A percentile compares a stretch with the other conserved stretches of the same genome.
phyloP scores from a whole-genome alignment of 2,113 vertebrate species.

The Sylvietta virens region DNA sequence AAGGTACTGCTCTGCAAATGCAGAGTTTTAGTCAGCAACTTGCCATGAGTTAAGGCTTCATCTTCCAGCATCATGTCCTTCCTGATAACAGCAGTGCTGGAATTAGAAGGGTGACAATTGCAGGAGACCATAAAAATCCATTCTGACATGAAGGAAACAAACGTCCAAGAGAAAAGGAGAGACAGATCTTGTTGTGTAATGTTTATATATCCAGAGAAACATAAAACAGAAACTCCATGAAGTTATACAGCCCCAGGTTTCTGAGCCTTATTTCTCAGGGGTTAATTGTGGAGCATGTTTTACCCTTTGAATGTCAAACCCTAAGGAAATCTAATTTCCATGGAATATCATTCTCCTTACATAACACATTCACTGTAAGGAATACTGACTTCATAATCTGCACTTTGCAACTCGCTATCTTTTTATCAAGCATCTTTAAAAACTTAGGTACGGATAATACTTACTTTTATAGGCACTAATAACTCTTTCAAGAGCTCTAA shows the following conservation, averaged over 20 bases:
- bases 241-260: background rate
- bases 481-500: background rate
- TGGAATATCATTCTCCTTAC: background rate
- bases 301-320: background rate
- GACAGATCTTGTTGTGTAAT: background rate
- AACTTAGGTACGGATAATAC: background rate
- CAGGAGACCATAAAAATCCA: background rate
- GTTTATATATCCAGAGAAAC: background rate
- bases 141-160: background rate
- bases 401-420: background rate
- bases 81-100: rapidly evolving
- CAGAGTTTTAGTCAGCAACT: background rate
- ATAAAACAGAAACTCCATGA: background rate
- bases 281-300: background rate
- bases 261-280: background rate
- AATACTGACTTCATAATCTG: background rate
- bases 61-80: background rate
- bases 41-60: background rate
- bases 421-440: background rate
- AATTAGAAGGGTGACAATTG: background rate
- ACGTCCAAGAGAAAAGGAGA: background rate
- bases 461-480: background rate
- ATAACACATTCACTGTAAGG: background rate
- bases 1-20: background rate
- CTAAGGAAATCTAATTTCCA: background rate